Conservation (phyloP, 1,140 invertebrate species). For the Theocolax elegans region DNA sequence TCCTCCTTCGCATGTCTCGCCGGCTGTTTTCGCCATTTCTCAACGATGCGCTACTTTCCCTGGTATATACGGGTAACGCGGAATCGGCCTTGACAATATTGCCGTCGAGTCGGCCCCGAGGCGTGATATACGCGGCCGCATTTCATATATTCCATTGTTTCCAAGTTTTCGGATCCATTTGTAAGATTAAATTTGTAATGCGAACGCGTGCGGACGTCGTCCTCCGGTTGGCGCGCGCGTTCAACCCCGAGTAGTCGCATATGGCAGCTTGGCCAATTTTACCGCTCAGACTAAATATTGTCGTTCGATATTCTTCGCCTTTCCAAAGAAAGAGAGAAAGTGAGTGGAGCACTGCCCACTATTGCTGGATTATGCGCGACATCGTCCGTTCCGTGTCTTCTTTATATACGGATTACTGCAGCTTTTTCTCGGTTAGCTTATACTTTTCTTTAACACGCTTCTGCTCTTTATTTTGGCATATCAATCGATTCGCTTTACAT, state of each 20-base stretch:
- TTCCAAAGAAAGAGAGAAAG: background rate
- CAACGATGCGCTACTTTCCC: conserved; percentile 41
- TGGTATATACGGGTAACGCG: conserved; percentile 62
- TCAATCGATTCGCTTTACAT: no score
- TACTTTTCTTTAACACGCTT: background rate
- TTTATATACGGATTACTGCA: conserved; percentile 11
- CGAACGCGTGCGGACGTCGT: conserved; percentile 42
- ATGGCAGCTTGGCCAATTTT: conserved; percentile 64
- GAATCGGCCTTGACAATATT: conserved; percentile 68
- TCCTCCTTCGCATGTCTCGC: no score
- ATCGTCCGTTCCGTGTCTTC: conserved; percentile 31
- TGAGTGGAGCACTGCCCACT: conserved; percentile 5
- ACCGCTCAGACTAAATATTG: conserved; percentile 42
- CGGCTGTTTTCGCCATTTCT: no score
- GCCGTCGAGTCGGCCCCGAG: conserved; percentile 57
- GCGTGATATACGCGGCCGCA: conserved; percentile 66
- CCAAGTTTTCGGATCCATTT: conserved; percentile 70
- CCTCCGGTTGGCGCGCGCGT: conserved; percentile 44
- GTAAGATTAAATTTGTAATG: conserved; percentile 71
- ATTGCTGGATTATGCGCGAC: conserved; percentile 32
- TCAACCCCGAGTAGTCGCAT: conserved; percentile 57
- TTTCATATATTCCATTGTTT: conserved; percentile 70
- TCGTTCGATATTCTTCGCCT: background rate
- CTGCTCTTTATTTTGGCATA: no score
- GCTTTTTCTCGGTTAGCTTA: background rate